Base-by-base conservation (phyloP, 2,888 invertebrate genomes). In the Shargacucullia verbasci region DNA sequence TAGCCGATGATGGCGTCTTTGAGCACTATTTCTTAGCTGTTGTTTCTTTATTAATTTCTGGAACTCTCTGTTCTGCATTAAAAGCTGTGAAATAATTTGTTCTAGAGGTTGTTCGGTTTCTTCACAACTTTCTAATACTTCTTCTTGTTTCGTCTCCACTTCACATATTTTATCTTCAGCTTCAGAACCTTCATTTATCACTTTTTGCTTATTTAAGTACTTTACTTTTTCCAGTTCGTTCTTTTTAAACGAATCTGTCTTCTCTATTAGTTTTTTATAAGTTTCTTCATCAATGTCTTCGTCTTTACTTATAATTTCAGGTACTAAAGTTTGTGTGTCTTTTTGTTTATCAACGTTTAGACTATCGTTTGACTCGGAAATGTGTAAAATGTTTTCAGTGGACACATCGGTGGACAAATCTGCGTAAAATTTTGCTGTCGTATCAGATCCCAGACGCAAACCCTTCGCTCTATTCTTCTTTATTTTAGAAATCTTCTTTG, bases 21-120 rank as follows among this genome's bases (percentile, higher is more conserved):
- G 95, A 20, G 95, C 91, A 43, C 88, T 94, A 66, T 94, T 95
- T 73, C 94, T 89, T 56, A 87, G 94, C 64, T 97, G 95, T 76
- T 97, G 97, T 76, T 97, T 97, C 73, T 96, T 97, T 25, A 97
- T 90, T 39, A 97, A 94, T 68, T 97, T 96, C 71, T 97, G 97
- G 70, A 98, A 97, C 66, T 97, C 97, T 73, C 96, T 95, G 80
- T 97, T 97, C 82, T 97, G 97, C 95, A 97, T 96, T 5, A 98
- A 89, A 11, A 98, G 91, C 81, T 97, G 97, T 0, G 97, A 96
- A 46, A 98, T 97, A 44, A 98, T 96, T 87, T 97, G 95, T 87
- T 97, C 96, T 74, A 96, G 92, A 45, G 95, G 96, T 82, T 95
- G 96, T 80, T 95, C 94, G 14, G 78, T 79, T 58, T 90, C 90